phyloP scores from a whole-genome alignment of 2,888 invertebrate species.

The Lamellibrachia columna region DNA sequence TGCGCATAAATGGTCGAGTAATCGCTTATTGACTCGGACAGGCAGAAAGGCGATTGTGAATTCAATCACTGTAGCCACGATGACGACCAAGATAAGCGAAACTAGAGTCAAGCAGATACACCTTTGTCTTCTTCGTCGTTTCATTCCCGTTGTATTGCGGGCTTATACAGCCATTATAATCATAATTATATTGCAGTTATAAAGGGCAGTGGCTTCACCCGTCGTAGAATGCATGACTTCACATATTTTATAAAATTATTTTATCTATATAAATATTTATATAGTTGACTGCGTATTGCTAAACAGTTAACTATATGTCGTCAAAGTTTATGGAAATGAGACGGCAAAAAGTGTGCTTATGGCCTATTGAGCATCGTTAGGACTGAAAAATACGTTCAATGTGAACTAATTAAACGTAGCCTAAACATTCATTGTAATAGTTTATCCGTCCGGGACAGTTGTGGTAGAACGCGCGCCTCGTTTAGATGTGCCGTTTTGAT shows the following conservation, averaged over 20 bases:
- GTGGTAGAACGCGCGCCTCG: neutral
- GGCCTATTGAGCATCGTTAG: neutral
- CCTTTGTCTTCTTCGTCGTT: neutral
- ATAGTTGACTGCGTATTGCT: neutral
- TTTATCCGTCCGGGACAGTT: neutral
- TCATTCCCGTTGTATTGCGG: neutral
- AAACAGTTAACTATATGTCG: too few species aligned
- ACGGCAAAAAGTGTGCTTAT: too few species aligned
- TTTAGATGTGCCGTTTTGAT: neutral
- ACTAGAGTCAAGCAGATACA: neutral
- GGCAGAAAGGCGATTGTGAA: constrained; percentile 11
- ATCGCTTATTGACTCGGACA: neutral
- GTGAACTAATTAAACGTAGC: neutral
- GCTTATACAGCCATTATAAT: neutral
- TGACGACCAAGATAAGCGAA: neutral
- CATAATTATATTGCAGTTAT: neutral
- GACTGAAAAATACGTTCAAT: neutral
- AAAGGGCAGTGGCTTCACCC: neutral
- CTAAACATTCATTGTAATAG: neutral
- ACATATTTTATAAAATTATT: neutral
- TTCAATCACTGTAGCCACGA: neutral
- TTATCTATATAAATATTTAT: neutral
- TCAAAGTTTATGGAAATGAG: too few species aligned
- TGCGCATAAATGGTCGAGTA: neutral
- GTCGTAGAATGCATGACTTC: neutral